Conservation (phyloP, 2,113 vertebrate genomes). For the Oreochromis niloticus region DNA sequence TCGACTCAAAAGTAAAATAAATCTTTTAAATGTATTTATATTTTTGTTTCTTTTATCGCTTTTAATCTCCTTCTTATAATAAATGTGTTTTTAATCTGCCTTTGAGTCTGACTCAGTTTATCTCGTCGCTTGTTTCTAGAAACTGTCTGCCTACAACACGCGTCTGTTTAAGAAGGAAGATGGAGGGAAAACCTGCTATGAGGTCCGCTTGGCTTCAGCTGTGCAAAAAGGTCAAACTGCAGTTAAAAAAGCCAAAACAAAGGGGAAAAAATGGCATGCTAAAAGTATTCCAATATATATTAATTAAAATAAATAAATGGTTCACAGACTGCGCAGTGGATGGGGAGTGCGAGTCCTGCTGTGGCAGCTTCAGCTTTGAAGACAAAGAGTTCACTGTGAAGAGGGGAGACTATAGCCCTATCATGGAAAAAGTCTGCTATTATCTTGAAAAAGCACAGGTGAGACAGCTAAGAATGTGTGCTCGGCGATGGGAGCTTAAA, state of each 20-base stretch:
- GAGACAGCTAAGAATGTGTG: background rate
- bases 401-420: constrained; percentile 81
- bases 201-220: constrained; percentile 87
- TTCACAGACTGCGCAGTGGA: constrained; percentile 69
- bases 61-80: background rate
- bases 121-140: constrained; percentile 63
- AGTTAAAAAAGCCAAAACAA: background rate
- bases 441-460: constrained; percentile 83
- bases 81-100: background rate
- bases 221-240: constrained; percentile 74
- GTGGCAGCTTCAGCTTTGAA: constrained; percentile 77
- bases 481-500: background rate
- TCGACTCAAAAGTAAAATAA: constrained; percentile 80
- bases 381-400: constrained; percentile 77
- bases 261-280: background rate
- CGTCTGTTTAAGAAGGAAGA: constrained; percentile 81
- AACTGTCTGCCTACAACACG: constrained; percentile 88
- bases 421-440: constrained; percentile 81
- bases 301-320: background rate
- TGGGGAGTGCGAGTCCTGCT: constrained; percentile 67
- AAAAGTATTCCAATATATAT: background rate
- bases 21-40: background rate
- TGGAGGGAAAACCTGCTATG: constrained; percentile 72
- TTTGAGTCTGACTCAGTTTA: background rate
- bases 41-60: background rate